Base-by-base conservation (phyloP, 2,888 invertebrate genomes). In the Biston betularia region DNA sequence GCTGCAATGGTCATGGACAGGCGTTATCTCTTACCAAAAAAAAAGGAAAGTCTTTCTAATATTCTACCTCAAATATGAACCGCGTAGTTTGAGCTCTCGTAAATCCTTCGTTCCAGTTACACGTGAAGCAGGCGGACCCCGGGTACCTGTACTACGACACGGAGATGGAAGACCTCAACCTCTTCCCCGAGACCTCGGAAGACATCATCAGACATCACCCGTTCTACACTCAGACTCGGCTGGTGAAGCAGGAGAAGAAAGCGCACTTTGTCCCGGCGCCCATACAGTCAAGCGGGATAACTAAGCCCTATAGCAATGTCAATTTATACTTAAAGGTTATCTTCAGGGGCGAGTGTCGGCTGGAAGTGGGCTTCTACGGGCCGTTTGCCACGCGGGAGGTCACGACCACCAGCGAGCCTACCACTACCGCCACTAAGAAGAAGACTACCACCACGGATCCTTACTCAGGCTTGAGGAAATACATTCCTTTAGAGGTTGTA, bases 91-190 rank as follows among this genome's bases (percentile, higher is more conserved):
- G 24, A 24, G 24, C 1, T n/a, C 12, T 11, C 11, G 24, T 24
- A 24, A 6, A 12, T n/a, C n/a, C 10, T 10, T 34, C 15, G 38
- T 54, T 54, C 33, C 54, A 54, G 54, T 12, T 54, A 14, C 40
- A n/a, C 3, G 54, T 14, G 7, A 54, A 11, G 8, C 3, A 12
- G 8, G 12, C 42, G 0, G 0, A 4, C 8, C n/a, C 54, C 0
- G 54, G 42, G 0, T 54, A 42, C 42, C 54, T 54, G 33, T 42
- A 42, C 42, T 54, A 42, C 54, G 54, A 54, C 33, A 44, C 42
- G 0, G 1, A 12, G 8, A 8, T 54, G 8, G 7, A 6, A 4
- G 54, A 54, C 33, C 1, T 6, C 14, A 4, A 24, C 12, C 6
- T 40, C 2, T 24, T 54, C 33, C 12, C 24, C 5, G 54, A 54